A percentile compares a stretch with the other conserved stretches of the same genome.
phyloP scores from a whole-genome alignment of 2,113 vertebrate species.

The Rafetus swinhoei region DNA sequence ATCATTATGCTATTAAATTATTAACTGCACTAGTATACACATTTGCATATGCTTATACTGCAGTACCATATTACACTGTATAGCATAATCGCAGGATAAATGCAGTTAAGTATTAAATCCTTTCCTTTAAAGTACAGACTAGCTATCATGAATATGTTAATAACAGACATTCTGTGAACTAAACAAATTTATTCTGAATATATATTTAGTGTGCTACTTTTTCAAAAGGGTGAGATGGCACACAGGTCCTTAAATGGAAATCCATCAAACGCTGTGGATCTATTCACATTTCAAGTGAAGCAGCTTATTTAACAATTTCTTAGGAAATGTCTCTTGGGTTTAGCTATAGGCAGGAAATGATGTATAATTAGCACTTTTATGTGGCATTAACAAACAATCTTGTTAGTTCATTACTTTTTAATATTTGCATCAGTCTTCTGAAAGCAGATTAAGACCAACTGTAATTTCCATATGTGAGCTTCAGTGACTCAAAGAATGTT shows the following conservation, averaged over 20 bases:
- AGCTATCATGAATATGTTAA: constrained; percentile 11
- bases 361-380: constrained; percentile 81
- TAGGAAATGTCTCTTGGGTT: constrained; percentile 68
- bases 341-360: constrained; percentile 75
- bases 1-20: constrained; percentile 43
- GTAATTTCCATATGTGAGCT: constrained; percentile 77
- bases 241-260: constrained; percentile 47
- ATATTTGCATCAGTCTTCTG: constrained; percentile 78
- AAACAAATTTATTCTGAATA: constrained; percentile 12
- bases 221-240: background rate
- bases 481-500: constrained; percentile 67
- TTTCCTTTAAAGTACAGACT: constrained; percentile 10
- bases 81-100: constrained; percentile 6
- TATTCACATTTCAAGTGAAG: constrained; percentile 60
- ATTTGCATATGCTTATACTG: constrained; percentile 28
- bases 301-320: constrained; percentile 77
- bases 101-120: constrained; percentile 14
- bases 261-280: constrained; percentile 48
- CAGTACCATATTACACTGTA: background rate
- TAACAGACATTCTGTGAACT: constrained; percentile 9
- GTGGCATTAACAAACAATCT: constrained; percentile 82
- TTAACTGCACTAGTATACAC: constrained; percentile 19
- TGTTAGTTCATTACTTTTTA: constrained; percentile 84
- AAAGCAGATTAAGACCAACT: constrained; percentile 77
- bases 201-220: constrained; percentile 25